A percentile compares a stretch with the other conserved stretches of the same genome.
phyloP scores from a whole-genome alignment of 2,888 invertebrate genomes.

The Eupsilia transversa region DNA sequence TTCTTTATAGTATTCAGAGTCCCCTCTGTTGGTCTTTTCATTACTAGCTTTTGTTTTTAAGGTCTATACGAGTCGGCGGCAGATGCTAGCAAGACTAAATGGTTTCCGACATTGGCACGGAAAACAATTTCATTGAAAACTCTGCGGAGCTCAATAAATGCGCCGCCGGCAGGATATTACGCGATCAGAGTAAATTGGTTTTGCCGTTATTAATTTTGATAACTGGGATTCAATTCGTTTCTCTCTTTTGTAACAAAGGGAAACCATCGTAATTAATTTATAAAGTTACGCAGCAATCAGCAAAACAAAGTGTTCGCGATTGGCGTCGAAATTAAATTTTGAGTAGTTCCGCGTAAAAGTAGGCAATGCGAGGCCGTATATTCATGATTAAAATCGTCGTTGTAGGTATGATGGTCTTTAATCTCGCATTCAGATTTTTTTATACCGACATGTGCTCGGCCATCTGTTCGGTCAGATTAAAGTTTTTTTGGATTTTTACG shows the following conservation, averaged over 20 bases:
- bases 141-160: conserved; percentile 80
- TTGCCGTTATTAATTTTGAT: conserved; percentile 90
- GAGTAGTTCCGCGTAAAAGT: conserved; percentile 62
- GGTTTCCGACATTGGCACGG: conserved; percentile 69
- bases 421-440: conserved; percentile 73
- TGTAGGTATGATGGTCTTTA: conserved; percentile 58
- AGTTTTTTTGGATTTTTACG: conserved; percentile 82
- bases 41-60: conserved; percentile 72
- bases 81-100: conserved; percentile 64
- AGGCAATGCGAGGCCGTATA: conserved; percentile 36
- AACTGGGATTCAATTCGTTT: conserved; percentile 90
- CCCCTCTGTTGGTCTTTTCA: conserved; percentile 76
- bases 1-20: conserved; percentile 74
- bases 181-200: conserved; percentile 88
- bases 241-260: conserved; percentile 90
- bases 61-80: conserved; percentile 51
- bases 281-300: conserved; percentile 80
- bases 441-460: conserved; percentile 83
- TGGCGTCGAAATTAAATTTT: conserved; percentile 77
- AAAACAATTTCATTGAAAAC: conserved; percentile 81
- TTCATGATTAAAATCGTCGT: conserved; percentile 49
- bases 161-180: conserved; percentile 87
- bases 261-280: conserved; percentile 89
- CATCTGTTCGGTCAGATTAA: conserved; percentile 89
- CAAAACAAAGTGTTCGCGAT: conserved; percentile 79